Evolutionary conservation across 2,888 invertebrate genomes (phyloP), one percentile per base, ranked within the genome.

Genomic region (Hirtodrosophila duncani): DNA sequence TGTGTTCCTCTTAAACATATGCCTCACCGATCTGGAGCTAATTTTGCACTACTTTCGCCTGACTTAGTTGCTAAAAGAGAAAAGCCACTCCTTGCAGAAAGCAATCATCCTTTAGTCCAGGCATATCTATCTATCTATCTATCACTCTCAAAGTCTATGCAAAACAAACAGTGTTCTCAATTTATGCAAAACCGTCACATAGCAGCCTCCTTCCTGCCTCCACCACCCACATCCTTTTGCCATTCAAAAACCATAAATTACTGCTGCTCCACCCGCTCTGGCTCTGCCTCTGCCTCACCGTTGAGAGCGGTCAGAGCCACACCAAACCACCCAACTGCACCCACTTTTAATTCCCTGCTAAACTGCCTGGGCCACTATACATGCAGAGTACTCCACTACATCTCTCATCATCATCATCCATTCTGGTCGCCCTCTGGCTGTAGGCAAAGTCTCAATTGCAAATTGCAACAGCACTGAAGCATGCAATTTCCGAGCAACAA

Each of bases 381-480:
- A n/a, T n/a, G n/a, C 36, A 44, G 29, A 44, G 38, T 29, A 45
- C 50, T 42, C n/a, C 23, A 29, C 29, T 18, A 1, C 30, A 26
- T 21, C 8, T 26, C 13, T 3, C 5, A 8, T 18, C 42, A 11
- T 39, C 36, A 4, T 11, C 36, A 36, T 8, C 43, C 6, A 26
- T 26, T 38, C 16, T 16, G 5, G 24, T 29, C 9, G 13, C 41
- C 29, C 46, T 18, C 30, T 38, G 20, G 29, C 48, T 50, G 39
- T 33, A 9, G 48, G 55, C 41, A 20, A 78, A 68, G 74, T 64
- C 80, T 80, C 75, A 77, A 79, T 77, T 72, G 77, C 80, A 80
- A 75, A 74, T 79, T 77, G 67, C 81, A 79, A 74, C 59, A 65
- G 66, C 74, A 69, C 65, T 68, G 69, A 74, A 70, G 77, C 82